phyloP scores from a whole-genome alignment of 2,113 vertebrate species.

The Triplophysa tibetana region DNA sequence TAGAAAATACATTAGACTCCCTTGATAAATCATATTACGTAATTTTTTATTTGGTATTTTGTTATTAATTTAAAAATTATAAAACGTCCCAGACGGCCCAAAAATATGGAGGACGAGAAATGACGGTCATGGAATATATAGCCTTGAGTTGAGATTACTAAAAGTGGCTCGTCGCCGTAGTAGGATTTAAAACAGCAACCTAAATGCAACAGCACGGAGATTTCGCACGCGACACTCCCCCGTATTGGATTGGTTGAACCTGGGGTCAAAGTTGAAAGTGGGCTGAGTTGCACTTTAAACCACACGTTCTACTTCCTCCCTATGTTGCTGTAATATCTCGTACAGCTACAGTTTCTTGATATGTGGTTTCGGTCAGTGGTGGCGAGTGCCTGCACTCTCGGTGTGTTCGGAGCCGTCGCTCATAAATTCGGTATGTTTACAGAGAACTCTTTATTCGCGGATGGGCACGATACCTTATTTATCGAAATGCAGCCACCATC shows the following conservation, averaged over 20 bases:
- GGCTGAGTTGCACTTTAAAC: slow-evolving; percentile 56
- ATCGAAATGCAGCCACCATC: background rate
- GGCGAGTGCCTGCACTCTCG: slow-evolving; percentile 69
- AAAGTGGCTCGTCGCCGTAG: background rate
- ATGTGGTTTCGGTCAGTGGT: slow-evolving; percentile 72
- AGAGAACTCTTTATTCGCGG: background rate
- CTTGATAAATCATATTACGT: too few species aligned
- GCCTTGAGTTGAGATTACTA: too few species aligned
- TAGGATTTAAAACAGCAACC: background rate
- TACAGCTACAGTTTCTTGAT: slow-evolving; percentile 46
- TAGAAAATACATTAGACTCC: too few species aligned
- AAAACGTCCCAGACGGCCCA: too few species aligned
- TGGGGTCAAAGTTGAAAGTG: slow-evolving; percentile 56
- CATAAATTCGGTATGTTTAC: slow-evolving; percentile 68
- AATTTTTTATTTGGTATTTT: too few species aligned
- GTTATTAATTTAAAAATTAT: too few species aligned
- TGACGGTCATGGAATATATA: too few species aligned
- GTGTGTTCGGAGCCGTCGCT: slow-evolving; percentile 67
- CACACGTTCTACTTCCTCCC: slow-evolving; percentile 59
- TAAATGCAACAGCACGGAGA: background rate
- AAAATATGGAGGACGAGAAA: too few species aligned
- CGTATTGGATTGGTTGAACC: slow-evolving; percentile 62
- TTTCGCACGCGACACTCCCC: slow-evolving; percentile 38
- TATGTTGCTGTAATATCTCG: slow-evolving; percentile 43
- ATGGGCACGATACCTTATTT: background rate